phyloP scores from a whole-genome alignment of 2,888 invertebrate genomes.

The Campopleginae sp. region DNA sequence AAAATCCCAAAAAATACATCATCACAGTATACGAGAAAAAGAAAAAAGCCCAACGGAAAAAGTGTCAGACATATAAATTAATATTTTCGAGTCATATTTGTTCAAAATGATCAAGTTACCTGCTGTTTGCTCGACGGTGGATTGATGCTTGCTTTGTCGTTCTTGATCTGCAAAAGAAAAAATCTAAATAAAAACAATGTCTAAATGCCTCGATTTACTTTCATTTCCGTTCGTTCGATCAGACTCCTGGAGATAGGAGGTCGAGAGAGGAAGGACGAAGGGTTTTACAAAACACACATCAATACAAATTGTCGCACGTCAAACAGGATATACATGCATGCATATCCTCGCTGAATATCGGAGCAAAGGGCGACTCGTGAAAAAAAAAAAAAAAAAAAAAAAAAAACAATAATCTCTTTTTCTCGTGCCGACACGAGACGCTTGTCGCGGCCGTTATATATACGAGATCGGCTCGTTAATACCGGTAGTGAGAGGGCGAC shows the following conservation, averaged over 20 bases:
- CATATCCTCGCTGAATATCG: slow-evolving; percentile 10
- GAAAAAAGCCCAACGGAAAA: no score
- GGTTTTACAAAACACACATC: slow-evolving; percentile 15
- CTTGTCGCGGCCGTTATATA: slow-evolving; percentile 67
- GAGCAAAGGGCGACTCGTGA: slow-evolving; percentile 15
- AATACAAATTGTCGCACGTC: slow-evolving; percentile 60
- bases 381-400: slow-evolving; percentile 9
- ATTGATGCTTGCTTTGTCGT: not conserved
- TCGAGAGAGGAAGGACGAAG: not conserved
- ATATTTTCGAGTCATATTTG: not conserved
- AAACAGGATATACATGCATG: slow-evolving; percentile 29
- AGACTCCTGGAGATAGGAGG: slow-evolving; percentile 5
- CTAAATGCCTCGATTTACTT: not conserved
- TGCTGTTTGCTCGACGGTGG: not conserved
- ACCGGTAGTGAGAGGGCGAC: slow-evolving; percentile 79
- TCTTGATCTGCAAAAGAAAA: not conserved
- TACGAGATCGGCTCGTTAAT: slow-evolving; percentile 75
- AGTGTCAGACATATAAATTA: no score
- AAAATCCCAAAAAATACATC: not conserved
- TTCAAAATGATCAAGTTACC: not conserved
- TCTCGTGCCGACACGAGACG: slow-evolving; percentile 64
- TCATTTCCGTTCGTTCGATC: not conserved
- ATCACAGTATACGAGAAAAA: no score
- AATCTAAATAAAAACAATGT: not conserved
- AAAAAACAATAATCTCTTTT: slow-evolving; percentile 60